These are phyloP conservation scores for Mellilla xanthometata DNA, from an alignment of 2,888 invertebrate species.

Conservation along the genomic window DNA sequence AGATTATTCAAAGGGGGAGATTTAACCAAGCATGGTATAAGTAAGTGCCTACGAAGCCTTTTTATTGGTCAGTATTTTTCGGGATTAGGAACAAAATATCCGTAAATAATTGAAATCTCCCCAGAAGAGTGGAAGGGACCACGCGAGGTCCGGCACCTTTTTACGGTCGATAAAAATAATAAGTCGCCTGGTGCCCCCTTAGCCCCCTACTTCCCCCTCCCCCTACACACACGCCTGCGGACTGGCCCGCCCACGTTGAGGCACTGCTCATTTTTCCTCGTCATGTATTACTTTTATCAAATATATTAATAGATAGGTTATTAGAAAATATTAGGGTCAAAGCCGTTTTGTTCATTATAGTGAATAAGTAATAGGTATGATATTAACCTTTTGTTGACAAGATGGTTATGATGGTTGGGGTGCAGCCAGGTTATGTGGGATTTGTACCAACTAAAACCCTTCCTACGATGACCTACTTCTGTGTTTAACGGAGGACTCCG, in stretches of 20 bases:
- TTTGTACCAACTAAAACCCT: too few species aligned
- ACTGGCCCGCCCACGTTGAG: conserved; percentile 53
- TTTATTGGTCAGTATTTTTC: conserved; percentile 63
- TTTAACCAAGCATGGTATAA: conserved; percentile 47
- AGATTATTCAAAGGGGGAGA: conserved; percentile 31
- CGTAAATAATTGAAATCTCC: conserved; percentile 74
- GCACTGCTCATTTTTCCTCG: conserved; percentile 80
- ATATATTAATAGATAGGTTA: conserved; percentile 41
- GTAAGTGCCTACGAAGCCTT: conserved; percentile 53
- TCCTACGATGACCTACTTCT: too few species aligned
- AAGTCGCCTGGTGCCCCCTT: conserved; percentile 54
- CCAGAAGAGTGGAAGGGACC: conserved; percentile 66
- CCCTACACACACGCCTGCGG: conserved; percentile 28
- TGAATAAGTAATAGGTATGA: too few species aligned
- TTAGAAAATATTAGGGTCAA: too few species aligned
- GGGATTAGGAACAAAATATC: conserved; percentile 71
- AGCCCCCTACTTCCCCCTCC: conserved; percentile 36
- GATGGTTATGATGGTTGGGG: too few species aligned
- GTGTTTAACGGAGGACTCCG: too few species aligned
- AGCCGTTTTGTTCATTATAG: too few species aligned
- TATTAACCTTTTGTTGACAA: too few species aligned
- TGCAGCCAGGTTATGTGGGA: too few species aligned
- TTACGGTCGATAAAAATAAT: conserved; percentile 80
- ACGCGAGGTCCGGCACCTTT: conserved; percentile 71
- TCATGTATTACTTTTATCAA: conserved; percentile 48